Conservation (phyloP, 2,113 vertebrate genomes). For the Collichthys lucidus region DNA sequence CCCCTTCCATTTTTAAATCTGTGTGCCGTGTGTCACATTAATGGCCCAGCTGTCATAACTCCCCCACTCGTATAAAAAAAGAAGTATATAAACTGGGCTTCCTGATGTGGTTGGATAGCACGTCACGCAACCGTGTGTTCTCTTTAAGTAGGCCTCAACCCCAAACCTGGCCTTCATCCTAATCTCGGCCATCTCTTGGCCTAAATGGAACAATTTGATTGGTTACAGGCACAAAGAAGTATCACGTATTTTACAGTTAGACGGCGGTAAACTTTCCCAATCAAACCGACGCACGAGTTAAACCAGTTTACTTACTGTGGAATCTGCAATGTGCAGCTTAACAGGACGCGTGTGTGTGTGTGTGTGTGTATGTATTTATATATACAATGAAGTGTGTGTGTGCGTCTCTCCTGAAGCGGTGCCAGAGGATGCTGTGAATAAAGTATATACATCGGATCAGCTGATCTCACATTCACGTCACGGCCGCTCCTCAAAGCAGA, state of each 20-base stretch:
- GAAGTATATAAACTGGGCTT: not conserved
- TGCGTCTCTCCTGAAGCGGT: not conserved
- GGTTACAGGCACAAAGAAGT: conserved; percentile 2
- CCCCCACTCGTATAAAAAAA: not conserved
- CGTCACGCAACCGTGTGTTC: conserved; percentile 20
- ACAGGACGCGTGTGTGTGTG: not conserved
- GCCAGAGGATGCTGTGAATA: not conserved
- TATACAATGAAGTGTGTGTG: not conserved
- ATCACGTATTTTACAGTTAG: too few relatives aligned
- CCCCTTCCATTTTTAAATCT: not conserved
- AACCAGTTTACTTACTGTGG: not conserved
- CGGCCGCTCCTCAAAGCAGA: not conserved
- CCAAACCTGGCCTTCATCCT: conserved; percentile 6
- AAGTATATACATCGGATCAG: not conserved
- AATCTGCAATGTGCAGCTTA: not conserved
- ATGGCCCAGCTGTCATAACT: not conserved
- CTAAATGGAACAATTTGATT: not conserved
- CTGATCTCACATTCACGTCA: not conserved
- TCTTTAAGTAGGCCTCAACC: not conserved
- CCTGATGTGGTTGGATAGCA: conserved; percentile 30
- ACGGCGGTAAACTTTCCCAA: too few relatives aligned
- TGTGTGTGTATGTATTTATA: too few relatives aligned
- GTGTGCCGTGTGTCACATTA: not conserved
- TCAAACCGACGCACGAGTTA: not conserved
- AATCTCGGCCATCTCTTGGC: conserved; percentile 33